A percentile compares a stretch with the other conserved stretches of the same genome.
These are phyloP conservation scores for Rhea americana DNA, from an alignment of 2,113 vertebrate genomes.

Conservation along the genomic window DNA sequence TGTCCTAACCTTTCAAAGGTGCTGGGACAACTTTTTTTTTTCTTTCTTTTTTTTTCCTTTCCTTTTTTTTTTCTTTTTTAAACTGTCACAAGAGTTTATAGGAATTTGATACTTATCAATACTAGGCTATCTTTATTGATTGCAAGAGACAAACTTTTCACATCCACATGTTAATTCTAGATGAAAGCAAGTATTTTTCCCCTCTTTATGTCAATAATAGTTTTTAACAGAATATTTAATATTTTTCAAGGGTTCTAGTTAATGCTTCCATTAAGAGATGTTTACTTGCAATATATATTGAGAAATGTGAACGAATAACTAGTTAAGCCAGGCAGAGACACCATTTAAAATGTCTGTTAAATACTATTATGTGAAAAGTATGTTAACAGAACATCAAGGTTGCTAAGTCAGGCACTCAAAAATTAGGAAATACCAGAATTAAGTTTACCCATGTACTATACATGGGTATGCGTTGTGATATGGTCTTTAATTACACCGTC, in stretches of 20 bases:
- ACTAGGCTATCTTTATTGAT: background rate
- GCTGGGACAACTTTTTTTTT: background rate
- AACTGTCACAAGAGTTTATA: background rate
- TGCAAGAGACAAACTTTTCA: background rate
- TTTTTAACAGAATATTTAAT: background rate
- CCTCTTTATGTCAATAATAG: background rate
- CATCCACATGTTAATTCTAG: background rate
- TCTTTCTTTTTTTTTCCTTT: too few relatives aligned
- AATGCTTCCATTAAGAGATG: background rate
- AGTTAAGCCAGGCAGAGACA: background rate
- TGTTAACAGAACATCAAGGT: conserved; percentile 18
- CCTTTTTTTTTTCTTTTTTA: background rate
- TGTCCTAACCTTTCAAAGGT: background rate
- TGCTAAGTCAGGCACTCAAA: conserved; percentile 63
- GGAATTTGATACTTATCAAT: background rate
- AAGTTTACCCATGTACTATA: conserved; percentile 14
- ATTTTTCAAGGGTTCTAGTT: background rate
- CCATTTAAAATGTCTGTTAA: background rate
- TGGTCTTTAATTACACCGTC: conserved; percentile 69
- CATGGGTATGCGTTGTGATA: conserved; percentile 29
- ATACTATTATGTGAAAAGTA: background rate
- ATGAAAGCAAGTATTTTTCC: background rate
- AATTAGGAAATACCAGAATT: conserved; percentile 20
- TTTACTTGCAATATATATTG: background rate
- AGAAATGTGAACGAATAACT: background rate